Percentiles rank a stretch among this genome's conserved stretches.
phyloP scores from a whole-genome alignment of 2,113 vertebrate genomes.

The Zosterops lateralis region DNA sequence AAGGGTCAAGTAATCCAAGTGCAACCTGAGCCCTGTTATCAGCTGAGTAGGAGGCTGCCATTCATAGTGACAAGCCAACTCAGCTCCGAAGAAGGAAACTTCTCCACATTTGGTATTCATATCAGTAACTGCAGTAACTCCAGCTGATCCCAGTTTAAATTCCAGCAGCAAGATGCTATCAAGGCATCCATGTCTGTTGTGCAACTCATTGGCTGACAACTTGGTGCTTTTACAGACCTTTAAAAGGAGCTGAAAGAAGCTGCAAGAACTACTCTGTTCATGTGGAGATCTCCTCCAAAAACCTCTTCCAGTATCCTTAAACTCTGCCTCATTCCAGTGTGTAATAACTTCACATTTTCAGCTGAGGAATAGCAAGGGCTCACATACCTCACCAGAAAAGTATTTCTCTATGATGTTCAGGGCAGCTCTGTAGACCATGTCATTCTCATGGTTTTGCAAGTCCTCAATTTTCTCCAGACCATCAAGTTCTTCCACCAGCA shows the following conservation, averaged over 20 bases:
- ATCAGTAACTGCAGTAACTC: slow-evolving; percentile 23
- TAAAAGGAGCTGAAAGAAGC: background rate
- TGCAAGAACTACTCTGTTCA: background rate
- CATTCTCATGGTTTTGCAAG: slow-evolving; percentile 85
- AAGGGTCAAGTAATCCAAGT: background rate
- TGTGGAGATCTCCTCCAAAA: background rate
- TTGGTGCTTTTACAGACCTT: background rate
- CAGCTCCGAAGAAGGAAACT: background rate
- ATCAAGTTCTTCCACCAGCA: slow-evolving; percentile 82
- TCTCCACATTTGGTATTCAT: slow-evolving; percentile 36
- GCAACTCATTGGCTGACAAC: background rate
- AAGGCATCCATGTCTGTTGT: background rate
- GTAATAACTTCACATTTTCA: background rate
- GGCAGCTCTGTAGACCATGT: slow-evolving; percentile 76
- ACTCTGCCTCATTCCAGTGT: background rate
- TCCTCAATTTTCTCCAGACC: slow-evolving; percentile 85
- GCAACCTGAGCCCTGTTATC: slow-evolving; percentile 1
- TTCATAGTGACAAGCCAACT: background rate
- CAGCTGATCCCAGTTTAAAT: slow-evolving; percentile 34
- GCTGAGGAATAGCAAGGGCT: background rate
- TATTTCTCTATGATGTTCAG: slow-evolving; percentile 82
- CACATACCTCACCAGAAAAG: slow-evolving; percentile 80
- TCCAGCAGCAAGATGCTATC: slow-evolving; percentile 46
- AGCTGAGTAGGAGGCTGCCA: slow-evolving; percentile 6
- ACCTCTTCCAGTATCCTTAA: background rate